phyloP scores from a whole-genome alignment of 2,113 vertebrate genomes.

The Trichechus manatus region DNA sequence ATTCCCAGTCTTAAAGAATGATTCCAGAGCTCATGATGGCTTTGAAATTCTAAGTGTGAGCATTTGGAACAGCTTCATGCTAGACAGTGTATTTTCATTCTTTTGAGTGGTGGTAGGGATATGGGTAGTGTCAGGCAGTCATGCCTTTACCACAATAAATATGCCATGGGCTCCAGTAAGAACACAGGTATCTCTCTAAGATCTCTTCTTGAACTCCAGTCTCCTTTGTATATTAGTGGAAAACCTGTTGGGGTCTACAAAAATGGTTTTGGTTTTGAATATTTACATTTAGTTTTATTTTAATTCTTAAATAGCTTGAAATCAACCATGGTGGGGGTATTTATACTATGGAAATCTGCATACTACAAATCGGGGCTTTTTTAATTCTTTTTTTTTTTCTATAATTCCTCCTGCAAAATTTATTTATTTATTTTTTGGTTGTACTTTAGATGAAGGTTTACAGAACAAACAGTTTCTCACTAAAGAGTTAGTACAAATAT shows the following conservation, averaged over 20 bases:
- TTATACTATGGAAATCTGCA: too few species aligned
- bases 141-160: neutral
- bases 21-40: neutral
- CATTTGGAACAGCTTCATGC: neutral
- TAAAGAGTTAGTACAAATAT: too few species aligned
- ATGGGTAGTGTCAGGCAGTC: neutral
- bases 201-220: neutral
- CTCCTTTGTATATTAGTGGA: neutral
- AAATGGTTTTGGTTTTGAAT: neutral
- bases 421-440: too few species aligned
- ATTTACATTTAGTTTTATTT: neutral
- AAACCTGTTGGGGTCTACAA: neutral
- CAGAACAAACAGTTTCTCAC: too few species aligned
- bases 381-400: too few species aligned
- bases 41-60: constrained; percentile 32
- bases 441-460: too few species aligned
- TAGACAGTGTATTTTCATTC: neutral
- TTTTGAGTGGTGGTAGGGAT: neutral
- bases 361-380: too few species aligned
- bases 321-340: too few species aligned
- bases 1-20: neutral
- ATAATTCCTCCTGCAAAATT: too few species aligned
- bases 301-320: too few species aligned
- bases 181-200: neutral
- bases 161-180: neutral